Conservation (phyloP, 2,113 vertebrate genomes). For the Hyla sarda region DNA sequence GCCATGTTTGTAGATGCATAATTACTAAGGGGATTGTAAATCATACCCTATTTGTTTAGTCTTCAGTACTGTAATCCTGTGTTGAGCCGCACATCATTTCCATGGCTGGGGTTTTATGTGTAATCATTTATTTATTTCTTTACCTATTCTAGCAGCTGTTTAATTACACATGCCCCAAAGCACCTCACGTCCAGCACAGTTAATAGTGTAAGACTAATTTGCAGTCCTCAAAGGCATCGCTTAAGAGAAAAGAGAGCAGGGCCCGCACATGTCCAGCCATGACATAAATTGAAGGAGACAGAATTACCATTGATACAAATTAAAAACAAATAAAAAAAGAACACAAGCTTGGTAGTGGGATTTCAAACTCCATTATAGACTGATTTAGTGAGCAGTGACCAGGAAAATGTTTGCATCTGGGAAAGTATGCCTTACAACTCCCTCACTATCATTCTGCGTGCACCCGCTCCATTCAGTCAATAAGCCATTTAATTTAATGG, state of each 20-base stretch:
- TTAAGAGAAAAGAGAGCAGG: background rate
- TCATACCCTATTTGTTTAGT: background rate
- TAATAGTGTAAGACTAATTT: conserved; percentile 53
- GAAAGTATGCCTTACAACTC: conserved; percentile 73
- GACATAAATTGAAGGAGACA: conserved; percentile 74
- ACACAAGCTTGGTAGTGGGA: conserved; percentile 74
- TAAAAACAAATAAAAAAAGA: conserved; percentile 92
- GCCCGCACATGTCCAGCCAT: conserved; percentile 57
- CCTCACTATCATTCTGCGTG: conserved; percentile 69
- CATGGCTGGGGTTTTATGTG: background rate
- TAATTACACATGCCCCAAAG: conserved; percentile 50
- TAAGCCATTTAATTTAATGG: conserved; percentile 99
- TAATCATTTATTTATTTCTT: conserved; percentile 35
- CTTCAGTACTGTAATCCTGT: background rate
- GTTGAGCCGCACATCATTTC: background rate
- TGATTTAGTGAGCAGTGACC: conserved; percentile 89
- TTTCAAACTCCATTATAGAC: conserved; percentile 85
- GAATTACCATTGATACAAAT: conserved; percentile 89
- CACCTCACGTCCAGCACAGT: conserved; percentile 16
- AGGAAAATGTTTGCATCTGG: conserved; percentile 75
- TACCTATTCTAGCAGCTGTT: conserved; percentile 28
- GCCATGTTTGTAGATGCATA: background rate
- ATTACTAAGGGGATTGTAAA: background rate
- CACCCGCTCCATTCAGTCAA: conserved; percentile 84
- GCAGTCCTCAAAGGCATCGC: conserved; percentile 12